Evolutionary conservation across 2,888 invertebrate species (phyloP).

Genomic region (Ceramica pisi): DNA sequence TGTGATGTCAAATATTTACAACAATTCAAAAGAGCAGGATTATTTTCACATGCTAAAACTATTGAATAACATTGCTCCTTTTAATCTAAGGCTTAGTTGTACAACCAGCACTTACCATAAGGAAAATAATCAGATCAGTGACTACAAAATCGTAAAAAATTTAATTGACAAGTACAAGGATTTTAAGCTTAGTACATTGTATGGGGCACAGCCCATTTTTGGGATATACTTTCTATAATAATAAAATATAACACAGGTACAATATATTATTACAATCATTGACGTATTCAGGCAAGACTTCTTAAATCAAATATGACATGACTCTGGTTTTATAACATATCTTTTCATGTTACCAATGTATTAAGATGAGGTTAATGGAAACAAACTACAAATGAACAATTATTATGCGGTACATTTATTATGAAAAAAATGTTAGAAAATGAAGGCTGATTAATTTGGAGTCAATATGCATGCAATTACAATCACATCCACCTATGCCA

Average conservation of each 20-base stretch:
- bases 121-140: slow-evolving; percentile 74
- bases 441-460: slow-evolving; percentile 41
- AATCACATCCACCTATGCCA: slow-evolving; percentile 40
- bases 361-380: slow-evolving; percentile 46
- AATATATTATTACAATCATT: slow-evolving; percentile 61
- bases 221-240: slow-evolving; percentile 44
- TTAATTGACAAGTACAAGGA: slow-evolving; percentile 67
- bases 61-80: slow-evolving; percentile 56
- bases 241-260: slow-evolving; percentile 66
- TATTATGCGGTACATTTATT: slow-evolving; percentile 73
- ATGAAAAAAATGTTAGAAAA: slow-evolving; percentile 62
- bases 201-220: slow-evolving; percentile 45
- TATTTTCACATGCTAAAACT: slow-evolving; percentile 61
- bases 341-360: slow-evolving; percentile 27
- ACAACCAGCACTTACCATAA: slow-evolving; percentile 72
- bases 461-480: slow-evolving; percentile 37
- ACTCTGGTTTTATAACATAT: slow-evolving; percentile 34
- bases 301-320: slow-evolving; percentile 50
- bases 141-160: slow-evolving; percentile 54
- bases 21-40: slow-evolving; percentile 70
- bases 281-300: slow-evolving; percentile 64
- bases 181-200: slow-evolving; percentile 44
- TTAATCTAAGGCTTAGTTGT: slow-evolving; percentile 54
- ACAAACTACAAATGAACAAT: slow-evolving; percentile 52
- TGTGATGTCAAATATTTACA: slow-evolving; percentile 88